phyloP scores from a whole-genome alignment of 64 coral and sea anemone genomes.

The Montipora foliosa region DNA sequence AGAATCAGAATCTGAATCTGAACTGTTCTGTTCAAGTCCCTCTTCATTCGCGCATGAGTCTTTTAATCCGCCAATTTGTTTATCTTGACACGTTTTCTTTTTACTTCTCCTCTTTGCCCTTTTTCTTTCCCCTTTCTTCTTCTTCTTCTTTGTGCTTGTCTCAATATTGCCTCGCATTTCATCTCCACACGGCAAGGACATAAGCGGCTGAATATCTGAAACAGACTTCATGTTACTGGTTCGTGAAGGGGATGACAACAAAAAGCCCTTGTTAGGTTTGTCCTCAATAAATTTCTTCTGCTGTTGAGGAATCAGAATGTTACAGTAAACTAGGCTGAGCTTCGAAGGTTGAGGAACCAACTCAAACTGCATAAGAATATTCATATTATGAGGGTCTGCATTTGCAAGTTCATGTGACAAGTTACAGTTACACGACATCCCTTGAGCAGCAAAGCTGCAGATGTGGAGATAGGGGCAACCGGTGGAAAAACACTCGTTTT shows the following conservation, averaged over 20 bases:
- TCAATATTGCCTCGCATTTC: not conserved
- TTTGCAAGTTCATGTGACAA: slow-evolving; percentile 21
- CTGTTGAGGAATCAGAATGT: slow-evolving; percentile 22
- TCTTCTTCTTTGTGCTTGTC: not conserved
- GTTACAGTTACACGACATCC: not conserved
- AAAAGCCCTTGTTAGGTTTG: not conserved
- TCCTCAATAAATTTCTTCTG: not conserved
- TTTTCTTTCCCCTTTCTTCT: not conserved
- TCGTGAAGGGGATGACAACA: not conserved
- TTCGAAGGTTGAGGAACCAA: slow-evolving; percentile 5
- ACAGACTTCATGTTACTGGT: not conserved
- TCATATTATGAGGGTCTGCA: slow-evolving; percentile 7
- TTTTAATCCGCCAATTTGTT: not conserved
- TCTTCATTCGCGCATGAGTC: not conserved
- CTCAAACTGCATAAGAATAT: slow-evolving; percentile 27
- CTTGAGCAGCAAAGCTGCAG: slow-evolving; percentile 3
- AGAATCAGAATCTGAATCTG: slow-evolving; percentile 11
- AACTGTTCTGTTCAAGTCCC: not conserved
- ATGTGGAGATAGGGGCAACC: slow-evolving; percentile 34
- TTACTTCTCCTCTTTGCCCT: not conserved
- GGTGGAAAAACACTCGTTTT: not conserved
- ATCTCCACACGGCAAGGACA: no score
- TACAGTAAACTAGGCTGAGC: not conserved
- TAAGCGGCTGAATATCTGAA: no score
- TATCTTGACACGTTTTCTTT: not conserved